Percentiles rank a stretch among this genome's conserved stretches.
Conservation (phyloP, 2,113 vertebrate genomes). For the Rhabdomys dilectus region DNA sequence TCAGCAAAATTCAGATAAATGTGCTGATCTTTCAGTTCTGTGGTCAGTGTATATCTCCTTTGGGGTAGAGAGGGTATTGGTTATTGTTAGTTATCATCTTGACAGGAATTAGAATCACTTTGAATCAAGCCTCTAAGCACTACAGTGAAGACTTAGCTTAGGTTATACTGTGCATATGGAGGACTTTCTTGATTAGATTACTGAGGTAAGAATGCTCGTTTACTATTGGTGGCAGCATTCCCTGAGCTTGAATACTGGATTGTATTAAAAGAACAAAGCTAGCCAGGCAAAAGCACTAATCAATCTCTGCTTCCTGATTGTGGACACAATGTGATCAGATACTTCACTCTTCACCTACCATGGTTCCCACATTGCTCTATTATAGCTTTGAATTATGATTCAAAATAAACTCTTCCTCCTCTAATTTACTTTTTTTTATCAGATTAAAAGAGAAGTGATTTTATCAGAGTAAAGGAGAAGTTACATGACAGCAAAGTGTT, state of each 20-base stretch:
- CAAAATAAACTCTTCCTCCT: neutral
- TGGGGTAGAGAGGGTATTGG: neutral
- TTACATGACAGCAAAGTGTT: neutral
- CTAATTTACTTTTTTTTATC: neutral
- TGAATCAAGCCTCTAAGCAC: neutral
- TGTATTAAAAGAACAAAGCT: neutral
- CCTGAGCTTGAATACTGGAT: neutral
- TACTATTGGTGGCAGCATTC: neutral
- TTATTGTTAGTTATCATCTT: neutral
- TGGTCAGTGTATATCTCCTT: neutral
- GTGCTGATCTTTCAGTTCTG: neutral
- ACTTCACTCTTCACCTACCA: neutral
- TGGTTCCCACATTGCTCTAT: no score
- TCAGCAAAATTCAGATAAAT: neutral
- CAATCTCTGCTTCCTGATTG: neutral
- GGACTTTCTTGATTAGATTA: neutral
- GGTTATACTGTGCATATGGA: no score
- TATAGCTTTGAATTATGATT: neutral
- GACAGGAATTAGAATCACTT: neutral
- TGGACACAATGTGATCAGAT: neutral
- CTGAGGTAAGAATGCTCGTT: neutral
- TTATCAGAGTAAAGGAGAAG: neutral
- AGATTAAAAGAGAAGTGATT: no score
- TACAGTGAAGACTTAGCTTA: neutral
- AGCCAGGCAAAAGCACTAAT: neutral